Percentiles rank a stretch among this genome's conserved stretches.
Conservation (phyloP, 2,888 invertebrate species). For the Leptopterna dolabrata region DNA sequence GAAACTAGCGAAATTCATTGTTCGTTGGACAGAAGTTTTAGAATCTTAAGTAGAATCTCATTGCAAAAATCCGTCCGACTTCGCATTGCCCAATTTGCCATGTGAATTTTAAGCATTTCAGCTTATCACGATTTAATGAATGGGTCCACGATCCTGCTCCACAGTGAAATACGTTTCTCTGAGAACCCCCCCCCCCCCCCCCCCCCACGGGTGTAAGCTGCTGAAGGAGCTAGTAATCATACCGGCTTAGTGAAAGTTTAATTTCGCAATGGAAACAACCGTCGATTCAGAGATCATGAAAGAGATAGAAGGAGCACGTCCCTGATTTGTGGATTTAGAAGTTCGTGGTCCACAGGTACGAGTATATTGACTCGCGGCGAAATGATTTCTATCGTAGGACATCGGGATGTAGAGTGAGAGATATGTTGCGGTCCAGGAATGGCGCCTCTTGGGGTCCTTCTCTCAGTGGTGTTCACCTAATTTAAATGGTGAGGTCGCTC, state of each 20-base stretch:
- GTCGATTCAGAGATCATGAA: too few species aligned
- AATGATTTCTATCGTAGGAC: background rate
- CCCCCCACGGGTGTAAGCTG: background rate
- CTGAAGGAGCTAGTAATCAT: background rate
- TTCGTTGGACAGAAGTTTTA: too few species aligned
- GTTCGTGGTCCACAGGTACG: background rate
- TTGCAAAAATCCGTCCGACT: too few species aligned
- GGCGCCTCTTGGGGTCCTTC: background rate
- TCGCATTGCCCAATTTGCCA: too few species aligned
- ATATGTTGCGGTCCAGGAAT: background rate
- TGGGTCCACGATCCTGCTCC: background rate
- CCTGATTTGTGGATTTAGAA: background rate
- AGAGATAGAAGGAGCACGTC: background rate
- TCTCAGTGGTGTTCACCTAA: background rate
- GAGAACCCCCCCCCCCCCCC: background rate
- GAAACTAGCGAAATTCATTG: too few species aligned
- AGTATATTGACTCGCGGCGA: background rate
- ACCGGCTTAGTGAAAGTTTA: background rate
- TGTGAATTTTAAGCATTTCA: background rate
- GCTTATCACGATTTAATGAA: background rate
- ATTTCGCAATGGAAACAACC: background rate
- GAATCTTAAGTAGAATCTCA: too few species aligned
- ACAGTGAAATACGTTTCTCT: background rate
- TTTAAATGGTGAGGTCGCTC: constrained; percentile 5
- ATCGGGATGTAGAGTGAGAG: background rate